phyloP scores from a whole-genome alignment of 2,113 vertebrate genomes.

The Cygnus atratus region DNA sequence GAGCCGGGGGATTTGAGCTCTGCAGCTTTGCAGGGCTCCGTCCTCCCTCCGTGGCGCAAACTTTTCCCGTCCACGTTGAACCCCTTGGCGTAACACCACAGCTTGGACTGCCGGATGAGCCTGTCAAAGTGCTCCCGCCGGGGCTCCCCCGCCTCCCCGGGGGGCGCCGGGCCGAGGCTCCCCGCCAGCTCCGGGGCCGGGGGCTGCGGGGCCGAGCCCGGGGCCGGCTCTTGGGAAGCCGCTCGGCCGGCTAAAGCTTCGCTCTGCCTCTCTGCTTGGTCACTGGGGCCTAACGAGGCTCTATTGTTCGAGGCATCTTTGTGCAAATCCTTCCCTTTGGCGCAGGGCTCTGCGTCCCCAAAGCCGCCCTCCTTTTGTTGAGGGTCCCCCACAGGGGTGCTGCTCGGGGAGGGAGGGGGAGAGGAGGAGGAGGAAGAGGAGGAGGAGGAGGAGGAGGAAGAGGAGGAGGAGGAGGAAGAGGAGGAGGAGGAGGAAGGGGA shows the following conservation, averaged over 20 bases:
- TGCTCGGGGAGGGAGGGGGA: not conserved
- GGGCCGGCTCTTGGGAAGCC: not conserved
- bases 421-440: not conserved
- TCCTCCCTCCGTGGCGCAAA: constrained; percentile 43
- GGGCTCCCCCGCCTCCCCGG: constrained; percentile 26
- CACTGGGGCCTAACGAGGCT: not conserved
- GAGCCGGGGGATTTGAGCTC: constrained; percentile 9
- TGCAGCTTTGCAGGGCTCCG: not conserved
- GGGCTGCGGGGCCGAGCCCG: not conserved
- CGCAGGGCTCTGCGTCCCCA: constrained; percentile 8
- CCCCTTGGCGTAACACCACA: constrained; percentile 81
- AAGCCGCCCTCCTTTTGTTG: constrained; percentile 17
- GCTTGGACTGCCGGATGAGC: constrained; percentile 77
- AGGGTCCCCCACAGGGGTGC: constrained; percentile 3
- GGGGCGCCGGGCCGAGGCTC: not conserved
- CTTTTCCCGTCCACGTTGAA: constrained; percentile 77
- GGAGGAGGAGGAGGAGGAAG: not conserved
- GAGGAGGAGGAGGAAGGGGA: not conserved
- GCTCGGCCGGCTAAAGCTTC: not conserved
- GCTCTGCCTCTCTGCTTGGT: not conserved
- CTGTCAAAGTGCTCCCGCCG: constrained; percentile 76
- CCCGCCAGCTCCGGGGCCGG: not conserved
- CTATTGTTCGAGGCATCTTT: constrained; percentile 46
- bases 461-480: not conserved
- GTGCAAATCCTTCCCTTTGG: constrained; percentile 48